Evolutionary conservation across 2,113 vertebrate species (phyloP).

Genomic region (Bubalus kerabau): DNA sequence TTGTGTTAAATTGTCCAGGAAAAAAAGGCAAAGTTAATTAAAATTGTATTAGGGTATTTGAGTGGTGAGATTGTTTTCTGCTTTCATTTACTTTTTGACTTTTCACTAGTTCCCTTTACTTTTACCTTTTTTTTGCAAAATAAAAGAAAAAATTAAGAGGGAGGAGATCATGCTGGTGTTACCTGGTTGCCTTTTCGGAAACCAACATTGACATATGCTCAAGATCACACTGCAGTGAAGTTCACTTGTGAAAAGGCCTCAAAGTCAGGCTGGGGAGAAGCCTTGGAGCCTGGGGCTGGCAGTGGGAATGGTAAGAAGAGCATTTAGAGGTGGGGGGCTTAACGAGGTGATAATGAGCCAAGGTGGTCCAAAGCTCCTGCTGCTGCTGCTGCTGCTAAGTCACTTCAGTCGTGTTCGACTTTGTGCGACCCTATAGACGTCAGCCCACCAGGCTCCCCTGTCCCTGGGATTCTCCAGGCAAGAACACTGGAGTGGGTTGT

Average conservation of each 20-base stretch:
- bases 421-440: too few relatives aligned
- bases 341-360: background rate
- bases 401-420: too few relatives aligned
- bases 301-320: background rate
- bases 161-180: background rate
- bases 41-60: background rate
- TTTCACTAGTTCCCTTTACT: background rate
- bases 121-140: background rate
- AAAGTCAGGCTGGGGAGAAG: background rate
- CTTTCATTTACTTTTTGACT: background rate
- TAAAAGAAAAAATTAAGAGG: background rate
- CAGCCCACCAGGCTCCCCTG: too few relatives aligned
- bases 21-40: background rate
- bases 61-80: background rate
- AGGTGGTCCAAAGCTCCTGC: background rate
- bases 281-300: too few relatives aligned
- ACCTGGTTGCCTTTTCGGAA: background rate
- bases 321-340: background rate
- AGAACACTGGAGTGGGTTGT: too few relatives aligned
- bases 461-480: too few relatives aligned
- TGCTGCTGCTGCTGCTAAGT: too few relatives aligned
- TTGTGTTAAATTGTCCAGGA: background rate
- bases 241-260: background rate
- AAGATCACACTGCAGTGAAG: background rate
- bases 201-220: background rate